Percentiles rank a stretch among this genome's conserved stretches.
Evolutionary conservation across 2,113 vertebrate genomes (phyloP).

Genomic region (Phaethornis superciliosus): DNA sequence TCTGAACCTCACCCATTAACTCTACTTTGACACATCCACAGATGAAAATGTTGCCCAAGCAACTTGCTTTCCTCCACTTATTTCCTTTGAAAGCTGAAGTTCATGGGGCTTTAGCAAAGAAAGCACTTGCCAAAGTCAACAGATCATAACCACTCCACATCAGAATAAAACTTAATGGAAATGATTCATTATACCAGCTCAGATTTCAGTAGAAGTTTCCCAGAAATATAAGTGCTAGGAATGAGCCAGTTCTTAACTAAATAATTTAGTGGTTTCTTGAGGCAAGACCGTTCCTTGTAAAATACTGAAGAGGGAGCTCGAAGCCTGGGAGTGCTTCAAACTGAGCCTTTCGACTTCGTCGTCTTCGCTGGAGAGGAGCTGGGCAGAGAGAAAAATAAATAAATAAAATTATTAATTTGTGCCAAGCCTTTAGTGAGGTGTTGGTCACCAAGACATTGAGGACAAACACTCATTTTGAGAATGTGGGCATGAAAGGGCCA

Average conservation of each 20-base stretch:
- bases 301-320: constrained; percentile 65
- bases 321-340: not conserved
- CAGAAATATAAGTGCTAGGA: not conserved
- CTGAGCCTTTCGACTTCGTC: not conserved
- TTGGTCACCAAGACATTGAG: not conserved
- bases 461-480: not conserved
- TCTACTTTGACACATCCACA: not conserved
- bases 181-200: not conserved
- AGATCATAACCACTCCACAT: not conserved
- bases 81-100: not conserved
- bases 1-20: not conserved
- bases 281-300: not conserved
- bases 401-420: not conserved
- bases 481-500: accelerated
- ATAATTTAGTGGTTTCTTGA: not conserved
- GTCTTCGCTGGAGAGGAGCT: not conserved
- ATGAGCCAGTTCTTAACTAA: not conserved
- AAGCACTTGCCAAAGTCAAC: not conserved
- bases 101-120: not conserved
- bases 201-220: not conserved
- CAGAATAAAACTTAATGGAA: not conserved
- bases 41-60: not conserved
- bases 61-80: not conserved
- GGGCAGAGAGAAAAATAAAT: not conserved
- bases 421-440: not conserved